phyloP scores from a whole-genome alignment of 2,888 invertebrate genomes.

The Drosophila engyochracea region DNA sequence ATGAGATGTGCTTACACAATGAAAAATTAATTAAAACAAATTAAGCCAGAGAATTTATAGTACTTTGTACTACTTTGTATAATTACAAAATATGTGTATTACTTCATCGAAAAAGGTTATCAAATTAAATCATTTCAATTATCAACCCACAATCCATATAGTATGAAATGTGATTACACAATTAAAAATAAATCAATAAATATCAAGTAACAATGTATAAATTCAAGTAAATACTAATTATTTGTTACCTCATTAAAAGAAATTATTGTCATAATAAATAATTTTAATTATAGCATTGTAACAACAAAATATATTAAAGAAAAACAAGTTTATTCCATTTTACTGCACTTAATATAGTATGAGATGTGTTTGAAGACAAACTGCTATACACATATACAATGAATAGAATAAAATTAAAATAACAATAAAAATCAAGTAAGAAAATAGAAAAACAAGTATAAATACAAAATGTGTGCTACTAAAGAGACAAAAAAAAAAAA shows the following conservation, averaged over 20 bases:
- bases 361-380: slow-evolving; percentile 18
- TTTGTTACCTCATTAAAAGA: no score
- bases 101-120: neutral
- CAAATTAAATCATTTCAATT: neutral
- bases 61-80: neutral
- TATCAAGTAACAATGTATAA: neutral
- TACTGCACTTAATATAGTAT: neutral
- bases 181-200: neutral
- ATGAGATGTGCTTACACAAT: neutral
- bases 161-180: neutral
- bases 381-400: neutral
- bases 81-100: neutral
- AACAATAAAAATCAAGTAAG: neutral
- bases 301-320: neutral
- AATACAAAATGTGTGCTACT: neutral
- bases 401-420: neutral
- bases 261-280: no score
- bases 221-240: no score
- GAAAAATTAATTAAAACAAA: neutral
- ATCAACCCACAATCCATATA: no score
- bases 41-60: neutral
- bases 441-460: neutral
- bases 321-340: neutral
- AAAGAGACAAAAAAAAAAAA: neutral
- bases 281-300: no score